These are phyloP conservation scores for Limnephilus rhombicus DNA, from an alignment of 2,888 invertebrate genomes.

Conservation along the genomic window DNA sequence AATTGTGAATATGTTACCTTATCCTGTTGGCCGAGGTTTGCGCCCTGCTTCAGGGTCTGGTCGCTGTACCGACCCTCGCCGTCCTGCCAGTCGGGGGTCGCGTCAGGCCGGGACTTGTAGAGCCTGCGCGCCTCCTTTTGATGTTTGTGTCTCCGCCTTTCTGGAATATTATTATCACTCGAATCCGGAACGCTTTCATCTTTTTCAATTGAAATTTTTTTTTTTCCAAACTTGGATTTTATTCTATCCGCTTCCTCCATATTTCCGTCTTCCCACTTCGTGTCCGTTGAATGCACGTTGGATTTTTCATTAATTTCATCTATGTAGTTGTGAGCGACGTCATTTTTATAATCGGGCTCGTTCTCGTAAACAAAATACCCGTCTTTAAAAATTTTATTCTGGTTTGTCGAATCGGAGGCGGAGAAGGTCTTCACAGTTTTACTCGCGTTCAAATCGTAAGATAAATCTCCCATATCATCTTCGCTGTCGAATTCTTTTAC, in stretches of 20 bases:
- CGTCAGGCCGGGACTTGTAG: not conserved
- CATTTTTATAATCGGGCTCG: not conserved
- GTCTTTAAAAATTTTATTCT: not conserved
- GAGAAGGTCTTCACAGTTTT: slow-evolving; percentile 44
- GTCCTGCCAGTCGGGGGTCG: not conserved
- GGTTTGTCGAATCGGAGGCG: not conserved
- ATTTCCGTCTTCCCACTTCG: slow-evolving; percentile 8
- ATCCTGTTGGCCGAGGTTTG: not conserved
- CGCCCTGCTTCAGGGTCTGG: not conserved
- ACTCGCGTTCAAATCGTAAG: slow-evolving; percentile 59
- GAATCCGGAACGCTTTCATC: slow-evolving; percentile 24
- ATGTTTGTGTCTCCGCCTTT: slow-evolving; percentile 61
- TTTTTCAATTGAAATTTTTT: slow-evolving; percentile 43
- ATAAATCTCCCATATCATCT: slow-evolving; percentile 66
- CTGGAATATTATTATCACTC: slow-evolving; percentile 31
- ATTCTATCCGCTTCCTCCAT: slow-evolving; percentile 18
- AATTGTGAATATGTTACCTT: slow-evolving; percentile 2
- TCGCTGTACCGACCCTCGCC: not conserved
- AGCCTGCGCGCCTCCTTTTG: slow-evolving; percentile 53
- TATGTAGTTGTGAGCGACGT: slow-evolving; percentile 17
- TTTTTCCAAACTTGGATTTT: slow-evolving; percentile 9
- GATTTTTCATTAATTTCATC: not conserved
- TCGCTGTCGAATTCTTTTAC: slow-evolving; percentile 65
- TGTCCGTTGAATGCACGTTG: not conserved
- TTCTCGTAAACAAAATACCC: slow-evolving; percentile 26